Evolutionary conservation across 1,140 invertebrate genomes (phyloP).

Genomic region (Aricia agestis): DNA sequence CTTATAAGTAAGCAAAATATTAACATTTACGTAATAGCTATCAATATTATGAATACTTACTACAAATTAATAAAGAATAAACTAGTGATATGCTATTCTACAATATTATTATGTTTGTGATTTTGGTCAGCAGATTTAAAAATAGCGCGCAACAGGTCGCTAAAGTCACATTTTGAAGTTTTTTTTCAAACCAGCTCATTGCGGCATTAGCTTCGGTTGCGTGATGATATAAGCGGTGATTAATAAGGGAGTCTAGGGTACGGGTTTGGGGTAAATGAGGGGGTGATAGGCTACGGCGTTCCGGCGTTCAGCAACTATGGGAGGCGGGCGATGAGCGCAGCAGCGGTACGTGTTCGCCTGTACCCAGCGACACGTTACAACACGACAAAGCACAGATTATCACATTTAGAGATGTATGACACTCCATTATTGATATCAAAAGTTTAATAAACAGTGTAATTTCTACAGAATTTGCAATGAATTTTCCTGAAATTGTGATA

Average conservation of each 20-base stretch:
- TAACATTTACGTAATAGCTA: too few species aligned
- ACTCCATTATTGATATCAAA: neutral
- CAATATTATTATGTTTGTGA: neutral
- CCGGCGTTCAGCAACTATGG: slow-evolving; percentile 55
- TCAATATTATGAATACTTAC: too few species aligned
- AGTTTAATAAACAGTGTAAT: neutral
- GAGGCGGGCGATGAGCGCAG: slow-evolving; percentile 67
- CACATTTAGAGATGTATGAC: slow-evolving; percentile 22
- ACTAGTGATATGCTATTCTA: too few species aligned
- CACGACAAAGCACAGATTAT: slow-evolving; percentile 39
- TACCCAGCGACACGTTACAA: slow-evolving; percentile 52
- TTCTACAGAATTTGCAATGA: too few species aligned
- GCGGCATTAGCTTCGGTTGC: neutral
- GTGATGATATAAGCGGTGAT: slow-evolving; percentile 18
- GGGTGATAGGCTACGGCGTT: slow-evolving; percentile 23
- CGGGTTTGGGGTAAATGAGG: slow-evolving; percentile 16
- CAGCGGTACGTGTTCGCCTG: slow-evolving; percentile 80
- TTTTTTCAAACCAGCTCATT: neutral
- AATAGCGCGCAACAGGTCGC: neutral
- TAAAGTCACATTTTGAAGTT: neutral
- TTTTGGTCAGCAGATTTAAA: neutral
- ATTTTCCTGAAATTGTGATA: neutral
- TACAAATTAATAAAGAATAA: too few species aligned
- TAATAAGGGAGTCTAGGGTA: slow-evolving; percentile 15
- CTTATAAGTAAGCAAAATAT: too few species aligned